phyloP scores from a whole-genome alignment of 2,797 vertebrate genomes.

The Cryptoprocta ferox region DNA sequence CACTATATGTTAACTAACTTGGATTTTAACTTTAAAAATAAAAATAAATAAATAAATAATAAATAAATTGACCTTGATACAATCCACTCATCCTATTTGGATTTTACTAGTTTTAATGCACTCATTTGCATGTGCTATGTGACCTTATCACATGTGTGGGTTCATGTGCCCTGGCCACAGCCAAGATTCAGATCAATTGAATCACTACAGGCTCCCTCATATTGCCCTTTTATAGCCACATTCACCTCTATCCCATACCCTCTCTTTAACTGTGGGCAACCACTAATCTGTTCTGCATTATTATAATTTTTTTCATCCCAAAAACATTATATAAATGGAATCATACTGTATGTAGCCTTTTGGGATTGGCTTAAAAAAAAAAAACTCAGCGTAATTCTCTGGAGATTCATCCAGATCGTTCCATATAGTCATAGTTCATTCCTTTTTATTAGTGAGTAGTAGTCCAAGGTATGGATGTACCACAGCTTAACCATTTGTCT shows the following conservation, averaged over 20 bases:
- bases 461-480: not conserved
- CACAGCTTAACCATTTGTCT: not conserved
- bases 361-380: not conserved
- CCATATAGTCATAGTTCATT: conserved; percentile 23
- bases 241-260: not conserved
- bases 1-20: no score
- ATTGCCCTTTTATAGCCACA: not conserved
- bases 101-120: conserved; percentile 45
- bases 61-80: not conserved
- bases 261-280: not conserved
- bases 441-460: not conserved
- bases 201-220: not conserved
- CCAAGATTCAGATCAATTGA: conserved; percentile 22
- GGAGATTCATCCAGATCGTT: not conserved
- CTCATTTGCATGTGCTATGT: not conserved
- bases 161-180: not conserved
- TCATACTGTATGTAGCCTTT: not conserved
- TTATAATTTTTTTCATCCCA: conserved; percentile 15
- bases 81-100: not conserved
- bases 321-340: not conserved
- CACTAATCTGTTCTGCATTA: conserved; percentile 17
- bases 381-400: conserved; percentile 38
- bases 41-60: no score
- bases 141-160: conserved; percentile 44
- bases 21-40: no score